phyloP scores from a whole-genome alignment of 2,113 vertebrate species.

The Dolichallabes microphthalmus region DNA sequence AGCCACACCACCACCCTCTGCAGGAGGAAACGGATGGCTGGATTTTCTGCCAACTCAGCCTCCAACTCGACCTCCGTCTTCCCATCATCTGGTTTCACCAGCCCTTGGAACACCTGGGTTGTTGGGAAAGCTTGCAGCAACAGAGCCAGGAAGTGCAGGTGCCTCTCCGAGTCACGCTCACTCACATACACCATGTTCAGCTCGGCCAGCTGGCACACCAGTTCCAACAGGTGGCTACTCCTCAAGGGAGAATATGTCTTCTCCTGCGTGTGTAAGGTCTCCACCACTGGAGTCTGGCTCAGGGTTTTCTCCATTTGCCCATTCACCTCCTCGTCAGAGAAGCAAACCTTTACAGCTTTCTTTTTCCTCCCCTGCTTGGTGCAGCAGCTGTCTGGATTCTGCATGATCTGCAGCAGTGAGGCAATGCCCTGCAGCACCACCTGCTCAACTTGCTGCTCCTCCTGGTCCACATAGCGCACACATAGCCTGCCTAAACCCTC shows the following conservation, averaged over 20 bases:
- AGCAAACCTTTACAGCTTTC: slow-evolving; percentile 79
- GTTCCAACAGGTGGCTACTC: slow-evolving; percentile 79
- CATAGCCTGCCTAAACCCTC: slow-evolving; percentile 77
- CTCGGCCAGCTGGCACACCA: slow-evolving; percentile 85
- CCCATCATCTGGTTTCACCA: slow-evolving; percentile 70
- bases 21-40: slow-evolving; percentile 82
- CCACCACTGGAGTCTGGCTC: slow-evolving; percentile 43
- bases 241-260: slow-evolving; percentile 57
- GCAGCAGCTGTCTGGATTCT: slow-evolving; percentile 70
- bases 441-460: slow-evolving; percentile 69
- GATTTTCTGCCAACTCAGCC: slow-evolving; percentile 63
- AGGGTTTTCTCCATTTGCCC: slow-evolving; percentile 49
- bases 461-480: slow-evolving; percentile 69
- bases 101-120: slow-evolving; percentile 78
- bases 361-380: slow-evolving; percentile 71
- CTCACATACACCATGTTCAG: slow-evolving; percentile 83
- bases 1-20: slow-evolving; percentile 83
- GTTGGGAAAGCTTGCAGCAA: slow-evolving; percentile 84
- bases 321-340: slow-evolving; percentile 69
- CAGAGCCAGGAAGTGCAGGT: slow-evolving; percentile 86
- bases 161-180: slow-evolving; percentile 80
- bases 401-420: slow-evolving; percentile 81
- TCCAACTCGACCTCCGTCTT: slow-evolving; percentile 43
- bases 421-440: slow-evolving; percentile 79
- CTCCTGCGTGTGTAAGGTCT: slow-evolving; percentile 43